These are phyloP conservation scores for Phasia obesa DNA, from an alignment of 2,888 invertebrate genomes.

Conservation along the genomic window DNA sequence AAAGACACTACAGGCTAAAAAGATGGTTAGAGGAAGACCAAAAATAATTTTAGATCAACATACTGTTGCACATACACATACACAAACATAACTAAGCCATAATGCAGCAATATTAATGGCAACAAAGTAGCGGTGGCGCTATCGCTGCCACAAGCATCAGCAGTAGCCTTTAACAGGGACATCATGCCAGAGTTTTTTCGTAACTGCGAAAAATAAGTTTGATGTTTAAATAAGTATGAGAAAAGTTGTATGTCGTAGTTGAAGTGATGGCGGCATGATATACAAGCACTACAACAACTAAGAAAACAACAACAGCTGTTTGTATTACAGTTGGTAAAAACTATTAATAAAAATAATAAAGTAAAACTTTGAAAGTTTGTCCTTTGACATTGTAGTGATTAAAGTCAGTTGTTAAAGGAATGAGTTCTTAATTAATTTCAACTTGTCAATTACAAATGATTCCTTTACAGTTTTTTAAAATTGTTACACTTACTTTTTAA, in stretches of 20 bases:
- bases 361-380: conserved; percentile 42
- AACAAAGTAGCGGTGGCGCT: conserved; percentile 9
- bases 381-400: conserved; percentile 29
- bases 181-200: conserved; percentile 12
- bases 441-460: too few relatives aligned
- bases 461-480: too few relatives aligned
- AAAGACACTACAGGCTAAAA: conserved; percentile 2
- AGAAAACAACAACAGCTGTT: neutral
- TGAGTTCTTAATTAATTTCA: neutral
- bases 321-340: conserved; percentile 28
- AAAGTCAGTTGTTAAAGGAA: neutral
- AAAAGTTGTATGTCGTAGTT: conserved; percentile 40
- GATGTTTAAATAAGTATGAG: conserved; percentile 58
- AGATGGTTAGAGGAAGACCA: conserved; percentile 3
- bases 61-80: conserved; percentile 23
- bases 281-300: conserved; percentile 24
- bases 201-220: conserved; percentile 43
- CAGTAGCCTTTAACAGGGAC: conserved; percentile 32
- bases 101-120: conserved; percentile 49
- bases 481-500: too few relatives aligned
- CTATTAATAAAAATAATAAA: conserved; percentile 44
- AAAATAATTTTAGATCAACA: conserved; percentile 12
- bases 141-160: conserved; percentile 28
- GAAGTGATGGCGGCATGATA: conserved; percentile 61
- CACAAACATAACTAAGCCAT: neutral